Evolutionary conservation across 2,797 vertebrate species (phyloP).

Genomic region (Tangara arthus): DNA sequence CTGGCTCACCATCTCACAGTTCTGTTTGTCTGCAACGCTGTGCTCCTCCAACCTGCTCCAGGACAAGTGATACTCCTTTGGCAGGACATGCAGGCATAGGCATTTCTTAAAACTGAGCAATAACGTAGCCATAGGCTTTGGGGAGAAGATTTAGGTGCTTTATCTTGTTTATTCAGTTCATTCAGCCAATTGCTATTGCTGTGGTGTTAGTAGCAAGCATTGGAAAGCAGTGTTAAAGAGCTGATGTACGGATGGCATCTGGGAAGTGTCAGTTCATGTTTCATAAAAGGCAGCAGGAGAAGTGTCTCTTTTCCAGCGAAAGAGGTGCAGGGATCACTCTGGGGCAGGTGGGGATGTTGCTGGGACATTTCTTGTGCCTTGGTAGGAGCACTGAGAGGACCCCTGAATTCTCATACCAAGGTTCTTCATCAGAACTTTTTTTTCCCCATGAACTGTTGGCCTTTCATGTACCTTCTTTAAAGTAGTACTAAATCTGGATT

Average conservation of each 20-base stretch:
- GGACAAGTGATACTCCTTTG: background rate
- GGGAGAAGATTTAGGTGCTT: background rate
- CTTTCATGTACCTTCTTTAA: background rate
- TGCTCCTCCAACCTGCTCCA: background rate
- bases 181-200: background rate
- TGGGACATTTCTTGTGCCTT: background rate
- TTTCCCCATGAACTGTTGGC: background rate
- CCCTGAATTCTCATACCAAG: background rate
- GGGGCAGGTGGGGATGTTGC: background rate
- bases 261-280: background rate
- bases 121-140: background rate
- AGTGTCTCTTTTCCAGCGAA: background rate
- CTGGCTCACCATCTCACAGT: background rate
- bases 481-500: background rate
- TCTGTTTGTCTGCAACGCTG: rapidly evolving
- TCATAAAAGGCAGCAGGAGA: background rate
- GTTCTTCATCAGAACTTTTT: background rate
- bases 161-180: background rate
- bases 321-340: background rate
- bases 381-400: background rate
- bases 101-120: background rate
- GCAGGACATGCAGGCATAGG: background rate
- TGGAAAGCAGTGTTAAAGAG: background rate
- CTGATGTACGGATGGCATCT: background rate
- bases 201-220: background rate